Evolutionary conservation across 2,888 invertebrate genomes (phyloP).

Genomic region (Crematogaster levior): DNA sequence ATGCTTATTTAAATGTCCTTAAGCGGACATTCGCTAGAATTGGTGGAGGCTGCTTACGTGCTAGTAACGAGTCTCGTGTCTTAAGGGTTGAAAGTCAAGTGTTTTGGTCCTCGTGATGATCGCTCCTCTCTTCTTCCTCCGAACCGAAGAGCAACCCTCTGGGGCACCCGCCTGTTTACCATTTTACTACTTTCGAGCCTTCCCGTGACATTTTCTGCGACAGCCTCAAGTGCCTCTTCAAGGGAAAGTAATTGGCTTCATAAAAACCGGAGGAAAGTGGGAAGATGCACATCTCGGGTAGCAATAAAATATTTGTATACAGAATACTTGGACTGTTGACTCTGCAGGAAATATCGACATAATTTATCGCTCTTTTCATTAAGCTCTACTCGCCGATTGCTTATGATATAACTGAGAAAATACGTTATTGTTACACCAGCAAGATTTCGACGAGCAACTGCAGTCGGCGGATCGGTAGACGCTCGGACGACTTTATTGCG

Average conservation of each 20-base stretch:
- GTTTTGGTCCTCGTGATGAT: constrained; percentile 45
- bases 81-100: constrained; percentile 78
- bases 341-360: neutral
- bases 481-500: constrained; percentile 41
- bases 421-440: neutral
- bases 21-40: constrained; percentile 2
- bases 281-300: constrained; percentile 15
- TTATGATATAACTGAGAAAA: neutral
- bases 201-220: constrained; percentile 70
- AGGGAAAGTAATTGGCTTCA: constrained; percentile 50
- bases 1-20: neutral
- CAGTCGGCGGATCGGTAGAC: neutral
- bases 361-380: neutral
- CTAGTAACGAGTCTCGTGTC: constrained; percentile 56
- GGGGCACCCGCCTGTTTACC: constrained; percentile 75
- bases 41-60: neutral
- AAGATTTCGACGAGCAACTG: neutral
- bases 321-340: neutral
- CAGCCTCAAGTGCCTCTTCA: constrained; percentile 67
- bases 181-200: constrained; percentile 73
- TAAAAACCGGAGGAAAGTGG: constrained; percentile 14
- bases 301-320: constrained; percentile 31
- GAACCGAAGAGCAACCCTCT: constrained; percentile 44
- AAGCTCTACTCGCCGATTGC: neutral
- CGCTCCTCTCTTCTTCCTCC: constrained; percentile 32